Base-by-base conservation (phyloP, 2,797 vertebrate genomes). In the Urocyon cinereoargenteus region DNA sequence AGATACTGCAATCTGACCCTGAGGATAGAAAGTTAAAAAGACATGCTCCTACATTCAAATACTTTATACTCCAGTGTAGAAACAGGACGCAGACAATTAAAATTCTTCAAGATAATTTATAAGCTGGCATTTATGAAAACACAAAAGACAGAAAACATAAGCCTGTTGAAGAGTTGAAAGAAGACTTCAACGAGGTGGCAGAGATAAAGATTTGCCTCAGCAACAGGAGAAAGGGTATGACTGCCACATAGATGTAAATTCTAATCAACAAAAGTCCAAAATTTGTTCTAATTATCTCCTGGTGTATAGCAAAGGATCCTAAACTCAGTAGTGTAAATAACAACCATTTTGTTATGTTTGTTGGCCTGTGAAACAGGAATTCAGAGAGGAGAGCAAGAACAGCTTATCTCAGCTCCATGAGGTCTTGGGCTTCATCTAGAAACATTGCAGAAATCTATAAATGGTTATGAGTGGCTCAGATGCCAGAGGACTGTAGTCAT, bases 201-300 rank as follows among this genome's bases (percentile, higher is more conserved):
- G 64, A 70, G 19, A 94, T 51, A n/a, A 94, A 34, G 40, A 89
- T 89, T 73, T 82, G 21, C 36, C 12, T 70, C 18, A 66, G 21
- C 45, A 88, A 31, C 8, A 26, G 78, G 28, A n/a, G 62, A 40
- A 59, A 78, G 26, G 18, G 16, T 79, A 40, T 79, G 79, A 9
- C 62, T 70, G 12, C 62, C 34, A 36, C 40, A 66, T 18, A 49
- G 28, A 66, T 21, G 8, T 9, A 84, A 92, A 96, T 68, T 82
- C 24, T 95, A 66, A 78, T 70, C 36, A 89, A 78, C 14, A 75
- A 18, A 89, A 93, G 57, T 93, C 62, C 45, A 22, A 93, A 72
- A 72, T 79, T 28, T 85, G 9, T 85, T 90, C 12, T 59, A 93
- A 34, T 70, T 79, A 78, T 72, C 40, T 85, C 28, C 28, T 93